Base-by-base conservation (phyloP, 2,113 vertebrate species). In the Periophthalmodon schlosseri region DNA sequence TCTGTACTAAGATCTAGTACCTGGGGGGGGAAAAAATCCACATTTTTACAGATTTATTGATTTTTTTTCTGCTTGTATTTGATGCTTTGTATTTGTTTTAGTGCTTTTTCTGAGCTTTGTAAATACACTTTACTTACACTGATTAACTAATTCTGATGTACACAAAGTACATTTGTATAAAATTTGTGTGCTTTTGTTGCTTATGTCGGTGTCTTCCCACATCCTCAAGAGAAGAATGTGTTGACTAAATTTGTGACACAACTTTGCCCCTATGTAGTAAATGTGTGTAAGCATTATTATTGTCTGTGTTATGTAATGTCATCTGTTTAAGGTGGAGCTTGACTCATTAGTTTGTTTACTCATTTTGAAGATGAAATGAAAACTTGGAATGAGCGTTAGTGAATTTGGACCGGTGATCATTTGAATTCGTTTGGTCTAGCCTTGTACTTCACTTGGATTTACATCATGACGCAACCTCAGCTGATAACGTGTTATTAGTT, bases 1-100 rank as follows among this genome's bases (percentile, higher is more conserved):
- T 96, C 96, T 65, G 92, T 92, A 77, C 97, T 99, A 46, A 97
- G 94, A 81, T 99, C 97, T 88, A 99, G 85, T 74, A 99, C 97
- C 97, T 99, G 83, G 39, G 69, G 65, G 72, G 58, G 74, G 58
- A 52, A 73, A 33, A 84, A 69, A 52, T 52, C 16, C 52, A 56
- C 52, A 56, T 21, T 56, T 8, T 44, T 44, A 44, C 39, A 44
- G 39, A 44, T 44, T 9, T 44, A 44, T 44, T 1, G 39, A 44
- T 44, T 44, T 44, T 44, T 36, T 11, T 44, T 44, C 39, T 44
- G 39, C 39, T 44, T 44, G 0, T 44, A 44, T 44, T 44, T 44
- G 39, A 44, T 44, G 6, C 39, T 44, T 44, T 44, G 39, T 44
- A 44, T 44, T 44, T 44, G 39, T 44, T 44, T 44, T 39, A 39